phyloP scores from a whole-genome alignment of 37 sponge, comb jelly and placozoan species.

The Aplysina aerophoba region DNA sequence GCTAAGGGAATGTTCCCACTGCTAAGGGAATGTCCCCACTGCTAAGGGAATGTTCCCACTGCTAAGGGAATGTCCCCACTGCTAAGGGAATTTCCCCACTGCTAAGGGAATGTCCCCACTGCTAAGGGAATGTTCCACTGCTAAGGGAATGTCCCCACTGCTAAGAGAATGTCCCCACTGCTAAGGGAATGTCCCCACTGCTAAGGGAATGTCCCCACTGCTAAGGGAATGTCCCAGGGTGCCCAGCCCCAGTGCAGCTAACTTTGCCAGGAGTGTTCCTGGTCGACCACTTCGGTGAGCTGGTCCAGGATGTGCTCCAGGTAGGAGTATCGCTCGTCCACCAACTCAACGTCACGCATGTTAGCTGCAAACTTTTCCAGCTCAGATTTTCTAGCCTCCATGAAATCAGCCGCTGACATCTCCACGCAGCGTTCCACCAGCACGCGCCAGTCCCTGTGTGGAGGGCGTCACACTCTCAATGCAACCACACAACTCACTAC shows the following conservation, averaged over 20 bases:
- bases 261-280: slow-evolving; percentile 43
- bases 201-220: too few relatives aligned
- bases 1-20: too few relatives aligned
- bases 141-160: too few relatives aligned
- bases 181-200: too few relatives aligned
- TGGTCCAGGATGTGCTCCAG: slow-evolving; percentile 31
- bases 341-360: slow-evolving; percentile 26
- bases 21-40: too few relatives aligned
- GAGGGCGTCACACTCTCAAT: not conserved
- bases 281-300: slow-evolving; percentile 34
- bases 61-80: not conserved
- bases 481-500: not conserved
- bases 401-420: slow-evolving; percentile 43
- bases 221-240: not conserved
- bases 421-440: slow-evolving; percentile 45
- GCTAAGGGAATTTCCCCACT: too few relatives aligned
- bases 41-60: too few relatives aligned
- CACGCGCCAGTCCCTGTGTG: slow-evolving; percentile 36
- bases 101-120: too few relatives aligned
- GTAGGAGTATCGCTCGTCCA: slow-evolving; percentile 53
- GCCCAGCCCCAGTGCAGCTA: not conserved
- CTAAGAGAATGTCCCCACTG: too few relatives aligned
- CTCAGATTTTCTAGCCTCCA: slow-evolving; percentile 33
- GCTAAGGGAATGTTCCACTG: not conserved
- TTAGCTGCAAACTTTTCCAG: slow-evolving; percentile 22